Evolutionary conservation across 2,113 vertebrate species (phyloP).

Genomic region (Actenoides hombroni): DNA sequence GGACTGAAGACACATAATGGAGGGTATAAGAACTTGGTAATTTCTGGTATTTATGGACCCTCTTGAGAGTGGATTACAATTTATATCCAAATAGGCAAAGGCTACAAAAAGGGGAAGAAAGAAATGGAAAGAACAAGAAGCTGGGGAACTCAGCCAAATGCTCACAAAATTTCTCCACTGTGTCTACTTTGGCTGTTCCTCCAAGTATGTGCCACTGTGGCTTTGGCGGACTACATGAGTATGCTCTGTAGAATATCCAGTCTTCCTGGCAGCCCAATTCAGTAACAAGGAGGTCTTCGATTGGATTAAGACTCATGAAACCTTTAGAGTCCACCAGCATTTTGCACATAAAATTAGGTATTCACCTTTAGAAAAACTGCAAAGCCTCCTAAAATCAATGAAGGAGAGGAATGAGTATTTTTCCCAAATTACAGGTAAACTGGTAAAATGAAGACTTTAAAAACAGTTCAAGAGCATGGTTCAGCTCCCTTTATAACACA

Average conservation of each 20-base stretch:
- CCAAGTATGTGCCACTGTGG: slow-evolving; percentile 43
- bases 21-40: neutral
- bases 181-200: slow-evolving; percentile 52
- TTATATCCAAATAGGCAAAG: neutral
- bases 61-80: neutral
- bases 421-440: neutral
- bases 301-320: neutral
- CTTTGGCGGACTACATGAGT: neutral
- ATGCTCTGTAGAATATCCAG: neutral
- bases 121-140: slow-evolving; percentile 50
- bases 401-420: neutral
- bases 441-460: neutral
- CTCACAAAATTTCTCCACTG: slow-evolving; percentile 36
- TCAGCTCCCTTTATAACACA: neutral
- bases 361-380: neutral
- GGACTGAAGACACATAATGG: neutral
- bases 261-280: neutral
- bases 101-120: neutral
- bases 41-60: neutral
- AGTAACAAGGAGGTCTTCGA: neutral
- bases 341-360: neutral
- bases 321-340: neutral
- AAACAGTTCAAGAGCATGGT: neutral
- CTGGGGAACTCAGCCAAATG: neutral
- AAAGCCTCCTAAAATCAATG: neutral